phyloP scores from a whole-genome alignment of 30 jellyfish, hydroid and myxozoan genomes.

The Morbakka virulenta region DNA sequence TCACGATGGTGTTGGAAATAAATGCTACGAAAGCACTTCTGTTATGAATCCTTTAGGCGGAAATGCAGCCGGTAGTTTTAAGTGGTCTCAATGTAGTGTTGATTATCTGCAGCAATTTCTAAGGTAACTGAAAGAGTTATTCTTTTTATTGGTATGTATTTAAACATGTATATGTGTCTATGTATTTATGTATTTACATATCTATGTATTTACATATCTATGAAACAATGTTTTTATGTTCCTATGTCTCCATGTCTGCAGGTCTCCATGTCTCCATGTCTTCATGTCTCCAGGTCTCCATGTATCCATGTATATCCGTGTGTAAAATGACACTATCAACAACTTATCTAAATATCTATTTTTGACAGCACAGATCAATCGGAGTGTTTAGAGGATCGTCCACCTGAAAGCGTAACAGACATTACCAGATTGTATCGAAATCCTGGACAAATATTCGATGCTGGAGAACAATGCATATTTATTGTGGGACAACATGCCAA shows the following conservation, averaged over 20 bases:
- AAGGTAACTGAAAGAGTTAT: too few species aligned
- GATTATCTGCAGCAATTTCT: constrained; percentile 67
- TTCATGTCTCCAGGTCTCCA: too few species aligned
- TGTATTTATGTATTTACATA: too few species aligned
- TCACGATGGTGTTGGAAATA: constrained; percentile 86
- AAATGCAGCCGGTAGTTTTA: constrained; percentile 67
- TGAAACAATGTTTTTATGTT: too few species aligned
- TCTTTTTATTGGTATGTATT: too few species aligned
- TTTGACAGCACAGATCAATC: constrained; percentile 61
- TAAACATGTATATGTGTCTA: too few species aligned
- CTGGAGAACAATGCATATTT: constrained; percentile 67
- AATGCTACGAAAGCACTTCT: constrained; percentile 50
- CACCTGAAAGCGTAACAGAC: constrained; percentile 31
- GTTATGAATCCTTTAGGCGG: constrained; percentile 74
- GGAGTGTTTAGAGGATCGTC: constrained; percentile 52
- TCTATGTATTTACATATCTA: too few species aligned
- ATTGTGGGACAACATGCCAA: constrained; percentile 71
- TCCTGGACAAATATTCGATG: constrained; percentile 70
- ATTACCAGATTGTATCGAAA: constrained; percentile 11
- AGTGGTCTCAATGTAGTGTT: constrained; percentile 89
- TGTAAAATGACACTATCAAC: too few species aligned
- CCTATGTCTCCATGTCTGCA: too few species aligned
- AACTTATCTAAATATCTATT: too few species aligned
- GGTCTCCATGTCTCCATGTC: too few species aligned
- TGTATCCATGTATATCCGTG: too few species aligned